These are phyloP conservation scores for Malurus alboscapulatus DNA, from an alignment of 2,113 vertebrate genomes.

Conservation along the genomic window DNA sequence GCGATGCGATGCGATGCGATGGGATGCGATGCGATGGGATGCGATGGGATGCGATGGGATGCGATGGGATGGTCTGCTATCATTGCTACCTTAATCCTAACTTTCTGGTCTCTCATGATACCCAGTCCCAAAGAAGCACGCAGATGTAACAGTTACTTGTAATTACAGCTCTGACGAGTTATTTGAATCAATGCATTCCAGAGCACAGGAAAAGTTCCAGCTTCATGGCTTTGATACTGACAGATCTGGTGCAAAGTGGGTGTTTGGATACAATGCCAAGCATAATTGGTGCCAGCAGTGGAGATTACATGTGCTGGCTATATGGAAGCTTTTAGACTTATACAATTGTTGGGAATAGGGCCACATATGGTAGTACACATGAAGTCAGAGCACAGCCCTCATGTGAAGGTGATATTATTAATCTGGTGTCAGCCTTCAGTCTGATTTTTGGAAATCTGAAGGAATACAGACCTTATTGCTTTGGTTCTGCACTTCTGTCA, in stretches of 20 bases:
- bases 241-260: slow-evolving; percentile 65
- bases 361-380: background rate
- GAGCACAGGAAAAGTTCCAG: slow-evolving; percentile 58
- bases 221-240: slow-evolving; percentile 55
- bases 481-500: slow-evolving; percentile 54
- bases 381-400: background rate
- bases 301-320: slow-evolving; percentile 35
- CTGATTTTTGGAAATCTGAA: background rate
- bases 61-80: background rate
- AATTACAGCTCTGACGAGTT: slow-evolving; percentile 53
- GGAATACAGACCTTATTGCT: background rate
- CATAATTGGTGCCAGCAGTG: slow-evolving; percentile 46
- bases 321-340: background rate
- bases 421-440: background rate
- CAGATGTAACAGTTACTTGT: slow-evolving; percentile 39
- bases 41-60: no score
- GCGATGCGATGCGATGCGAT: background rate
- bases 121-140: background rate
- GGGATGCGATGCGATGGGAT: background rate
- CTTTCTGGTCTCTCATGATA: background rate
- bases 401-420: background rate
- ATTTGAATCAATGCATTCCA: slow-evolving; percentile 57
- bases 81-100: background rate
- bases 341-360: background rate
- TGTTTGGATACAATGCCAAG: slow-evolving; percentile 65